These are phyloP conservation scores for Callitettix versicolor DNA, from an alignment of 1,140 invertebrate species.

Conservation along the genomic window DNA sequence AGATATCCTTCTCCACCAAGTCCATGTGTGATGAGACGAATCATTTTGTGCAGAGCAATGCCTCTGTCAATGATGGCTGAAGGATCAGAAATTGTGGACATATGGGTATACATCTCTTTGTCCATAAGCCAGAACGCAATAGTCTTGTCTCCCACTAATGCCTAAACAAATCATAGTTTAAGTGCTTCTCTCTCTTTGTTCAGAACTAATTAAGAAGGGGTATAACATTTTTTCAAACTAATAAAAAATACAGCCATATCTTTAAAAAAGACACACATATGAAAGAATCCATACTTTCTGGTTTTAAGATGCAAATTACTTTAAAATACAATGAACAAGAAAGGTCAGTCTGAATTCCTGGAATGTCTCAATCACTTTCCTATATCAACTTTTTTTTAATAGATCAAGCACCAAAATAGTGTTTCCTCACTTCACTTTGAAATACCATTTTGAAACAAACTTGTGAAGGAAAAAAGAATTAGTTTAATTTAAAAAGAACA, in stretches of 20 bases:
- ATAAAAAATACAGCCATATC: neutral
- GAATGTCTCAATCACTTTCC: too few species aligned
- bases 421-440: too few species aligned
- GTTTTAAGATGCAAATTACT: too few species aligned
- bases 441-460: too few species aligned
- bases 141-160: conserved; percentile 96
- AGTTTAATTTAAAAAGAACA: too few species aligned
- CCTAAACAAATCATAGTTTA: conserved; percentile 49
- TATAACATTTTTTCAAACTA: neutral
- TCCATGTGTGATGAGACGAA: conserved; percentile 84
- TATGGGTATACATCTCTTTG: conserved; percentile 95
- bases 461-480: too few species aligned
- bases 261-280: too few species aligned
- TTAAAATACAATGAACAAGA: too few species aligned
- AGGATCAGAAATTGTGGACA: conserved; percentile 66
- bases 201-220: neutral
- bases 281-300: too few species aligned
- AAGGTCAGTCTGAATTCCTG: too few species aligned
- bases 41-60: conserved; percentile 94
- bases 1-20: conserved; percentile 95
- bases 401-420: too few species aligned
- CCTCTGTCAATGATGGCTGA: conserved; percentile 77
- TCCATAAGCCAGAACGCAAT: conserved; percentile 99
- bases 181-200: neutral
- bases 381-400: too few species aligned